A percentile compares a stretch with the other conserved stretches of the same genome.
Evolutionary conservation across 2,797 vertebrate genomes (phyloP).

Genomic region (Rhynchotus rufescens): DNA sequence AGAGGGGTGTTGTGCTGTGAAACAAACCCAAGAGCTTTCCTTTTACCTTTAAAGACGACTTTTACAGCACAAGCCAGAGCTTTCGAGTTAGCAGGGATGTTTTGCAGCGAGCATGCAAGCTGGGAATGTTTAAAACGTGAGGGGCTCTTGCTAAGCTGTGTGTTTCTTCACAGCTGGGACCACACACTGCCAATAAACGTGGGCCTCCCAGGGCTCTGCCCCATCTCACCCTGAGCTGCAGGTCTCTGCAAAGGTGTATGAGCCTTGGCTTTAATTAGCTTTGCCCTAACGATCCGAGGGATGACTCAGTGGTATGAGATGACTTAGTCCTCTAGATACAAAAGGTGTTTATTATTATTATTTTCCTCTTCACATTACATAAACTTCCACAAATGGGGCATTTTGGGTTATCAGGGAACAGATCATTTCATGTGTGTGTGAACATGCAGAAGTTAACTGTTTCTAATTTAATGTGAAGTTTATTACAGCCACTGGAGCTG

Average conservation of each 20-base stretch:
- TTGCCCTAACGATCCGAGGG: constrained; percentile 49
- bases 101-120: constrained; percentile 37
- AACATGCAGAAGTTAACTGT: constrained; percentile 30
- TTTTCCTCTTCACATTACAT: constrained; percentile 13
- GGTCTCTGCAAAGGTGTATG: constrained; percentile 58
- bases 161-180: constrained; percentile 41
- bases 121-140: constrained; percentile 63
- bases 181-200: constrained; percentile 22
- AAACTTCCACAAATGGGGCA: constrained; percentile 26
- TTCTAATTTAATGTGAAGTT: constrained; percentile 65
- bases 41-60: constrained; percentile 22
- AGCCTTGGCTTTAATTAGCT: constrained; percentile 65
- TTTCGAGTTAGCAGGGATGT: constrained; percentile 24
- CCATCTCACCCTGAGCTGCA: constrained; percentile 14
- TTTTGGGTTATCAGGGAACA: constrained; percentile 22
- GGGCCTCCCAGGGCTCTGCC: constrained; percentile 1
- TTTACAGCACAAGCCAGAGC: background rate
- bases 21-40: background rate
- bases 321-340: constrained; percentile 38
- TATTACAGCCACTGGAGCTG: constrained; percentile 53
- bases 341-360: background rate
- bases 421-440: background rate
- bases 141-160: background rate
- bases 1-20: constrained; percentile 1
- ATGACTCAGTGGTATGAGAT: background rate